These are phyloP conservation scores for Sericinus montela DNA, from an alignment of 2,888 invertebrate genomes.

Conservation along the genomic window DNA sequence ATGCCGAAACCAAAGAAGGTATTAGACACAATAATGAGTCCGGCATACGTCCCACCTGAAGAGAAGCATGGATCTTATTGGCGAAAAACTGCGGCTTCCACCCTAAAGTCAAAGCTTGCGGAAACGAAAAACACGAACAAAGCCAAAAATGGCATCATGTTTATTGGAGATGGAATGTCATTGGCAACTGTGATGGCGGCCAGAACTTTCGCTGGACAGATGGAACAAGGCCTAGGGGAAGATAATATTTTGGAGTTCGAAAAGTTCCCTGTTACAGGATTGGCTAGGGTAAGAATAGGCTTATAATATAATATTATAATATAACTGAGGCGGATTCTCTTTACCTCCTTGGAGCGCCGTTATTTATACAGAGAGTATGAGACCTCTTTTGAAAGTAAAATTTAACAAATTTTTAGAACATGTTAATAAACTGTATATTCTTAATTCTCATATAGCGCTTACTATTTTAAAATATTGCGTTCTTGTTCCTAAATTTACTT, in stretches of 20 bases:
- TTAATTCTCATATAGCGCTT: no score
- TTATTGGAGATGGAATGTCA: slow-evolving; percentile 90
- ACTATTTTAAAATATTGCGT: no score
- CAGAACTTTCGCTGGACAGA: slow-evolving; percentile 83
- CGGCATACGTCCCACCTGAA: slow-evolving; percentile 53
- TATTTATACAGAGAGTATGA: no score
- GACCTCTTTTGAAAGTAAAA: no score
- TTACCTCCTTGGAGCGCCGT: no score
- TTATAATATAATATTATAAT: no score
- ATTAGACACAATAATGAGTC: slow-evolving; percentile 58
- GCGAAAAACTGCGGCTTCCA: slow-evolving; percentile 49
- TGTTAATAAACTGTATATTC: no score
- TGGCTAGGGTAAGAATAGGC: slow-evolving; percentile 84
- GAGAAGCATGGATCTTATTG: slow-evolving; percentile 65
- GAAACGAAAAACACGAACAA: slow-evolving; percentile 48
- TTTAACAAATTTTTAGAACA: no score
- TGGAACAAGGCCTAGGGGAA: slow-evolving; percentile 78
- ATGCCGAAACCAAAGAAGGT: slow-evolving; percentile 55
- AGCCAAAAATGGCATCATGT: slow-evolving; percentile 86
- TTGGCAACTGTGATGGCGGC: slow-evolving; percentile 86
- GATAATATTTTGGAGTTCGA: slow-evolving; percentile 83
- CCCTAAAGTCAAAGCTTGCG: slow-evolving; percentile 47
- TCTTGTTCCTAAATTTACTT: no score
- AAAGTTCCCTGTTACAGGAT: slow-evolving; percentile 82
- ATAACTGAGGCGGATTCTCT: no score